phyloP scores from a whole-genome alignment of 1,140 invertebrate genomes.

The Antheraea pernyi region DNA sequence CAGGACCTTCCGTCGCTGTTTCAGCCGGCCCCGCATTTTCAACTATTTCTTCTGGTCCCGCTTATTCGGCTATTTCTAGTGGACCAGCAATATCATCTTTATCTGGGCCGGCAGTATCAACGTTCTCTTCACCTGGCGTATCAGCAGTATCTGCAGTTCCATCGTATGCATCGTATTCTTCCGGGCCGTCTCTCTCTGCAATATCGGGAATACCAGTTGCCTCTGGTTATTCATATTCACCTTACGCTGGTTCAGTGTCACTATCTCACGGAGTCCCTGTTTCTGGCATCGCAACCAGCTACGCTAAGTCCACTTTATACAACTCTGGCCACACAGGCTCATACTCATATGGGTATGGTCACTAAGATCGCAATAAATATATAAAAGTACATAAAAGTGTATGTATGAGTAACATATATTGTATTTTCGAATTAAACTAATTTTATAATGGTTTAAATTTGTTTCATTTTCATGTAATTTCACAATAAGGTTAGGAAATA shows the following conservation, averaged over 20 bases:
- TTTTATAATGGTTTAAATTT: not conserved
- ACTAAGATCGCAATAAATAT: conserved; percentile 13
- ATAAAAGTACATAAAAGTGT: not conserved
- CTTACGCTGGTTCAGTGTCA: conserved; percentile 9
- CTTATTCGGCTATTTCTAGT: not conserved
- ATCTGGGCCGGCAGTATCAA: not conserved
- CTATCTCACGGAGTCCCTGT: conserved; percentile 16
- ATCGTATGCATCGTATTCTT: conserved; percentile 2
- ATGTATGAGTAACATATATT: not conserved
- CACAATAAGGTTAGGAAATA: not conserved
- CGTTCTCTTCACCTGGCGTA: conserved; percentile 11
- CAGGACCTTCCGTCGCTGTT: not conserved
- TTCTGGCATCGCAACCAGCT: conserved; percentile 16
- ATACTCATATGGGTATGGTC: conserved; percentile 13
- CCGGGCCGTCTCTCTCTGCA: not conserved
- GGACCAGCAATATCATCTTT: not conserved
- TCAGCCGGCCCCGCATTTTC: conserved; percentile 21
- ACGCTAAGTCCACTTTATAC: conserved; percentile 24
- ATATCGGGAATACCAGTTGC: conserved; percentile 16
- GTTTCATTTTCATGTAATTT: not conserved
- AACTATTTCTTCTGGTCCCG: conserved; percentile 2
- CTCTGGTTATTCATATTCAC: conserved; percentile 17
- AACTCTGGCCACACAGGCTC: conserved; percentile 21
- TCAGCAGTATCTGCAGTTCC: conserved; percentile 18
- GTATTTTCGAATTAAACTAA: not conserved